Percentiles rank a stretch among this genome's conserved stretches.
Conservation (phyloP, 2,888 invertebrate species). For the Ophion slaviceki region DNA sequence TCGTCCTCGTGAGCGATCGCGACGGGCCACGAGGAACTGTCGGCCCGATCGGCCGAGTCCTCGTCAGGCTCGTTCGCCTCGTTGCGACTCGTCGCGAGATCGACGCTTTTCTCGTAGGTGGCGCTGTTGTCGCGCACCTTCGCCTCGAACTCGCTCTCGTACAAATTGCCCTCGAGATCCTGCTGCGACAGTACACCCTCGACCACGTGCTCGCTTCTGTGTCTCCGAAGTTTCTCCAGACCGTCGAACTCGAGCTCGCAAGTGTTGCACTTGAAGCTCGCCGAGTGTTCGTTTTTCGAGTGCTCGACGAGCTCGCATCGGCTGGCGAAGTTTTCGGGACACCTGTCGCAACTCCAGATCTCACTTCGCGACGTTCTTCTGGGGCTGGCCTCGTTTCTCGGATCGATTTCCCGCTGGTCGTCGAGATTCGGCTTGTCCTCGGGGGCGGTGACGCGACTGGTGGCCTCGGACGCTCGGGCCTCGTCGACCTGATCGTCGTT, state of each 20-base stretch:
- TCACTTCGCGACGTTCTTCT: slow-evolving; percentile 50
- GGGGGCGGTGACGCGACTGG: slow-evolving; percentile 29
- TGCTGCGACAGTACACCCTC: slow-evolving; percentile 78
- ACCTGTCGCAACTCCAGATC: slow-evolving; percentile 71
- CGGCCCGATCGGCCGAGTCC: too few species aligned
- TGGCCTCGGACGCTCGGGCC: slow-evolving; percentile 59
- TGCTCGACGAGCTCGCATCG: slow-evolving; percentile 74
- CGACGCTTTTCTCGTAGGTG: slow-evolving; percentile 26
- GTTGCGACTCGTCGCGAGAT: slow-evolving; percentile 18
- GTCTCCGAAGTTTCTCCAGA: slow-evolving; percentile 76
- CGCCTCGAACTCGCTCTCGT: slow-evolving; percentile 55
- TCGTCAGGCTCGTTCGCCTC: neutral
- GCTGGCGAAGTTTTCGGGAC: slow-evolving; percentile 71
- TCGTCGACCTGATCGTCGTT: slow-evolving; percentile 70
- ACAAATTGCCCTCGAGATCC: slow-evolving; percentile 73
- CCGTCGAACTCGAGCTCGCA: slow-evolving; percentile 77
- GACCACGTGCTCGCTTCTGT: slow-evolving; percentile 77
- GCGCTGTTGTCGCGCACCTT: slow-evolving; percentile 52
- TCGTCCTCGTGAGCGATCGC: slow-evolving; percentile 5
- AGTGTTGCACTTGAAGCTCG: slow-evolving; percentile 74
- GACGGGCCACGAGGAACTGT: neutral
- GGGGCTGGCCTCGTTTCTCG: slow-evolving; percentile 22
- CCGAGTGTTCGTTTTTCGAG: slow-evolving; percentile 65
- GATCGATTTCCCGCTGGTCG: neutral
- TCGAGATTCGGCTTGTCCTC: neutral